Evolutionary conservation across 2,888 invertebrate genomes (phyloP), one percentile per base, ranked within the genome.

Genomic region (Napeogenes sylphis): DNA sequence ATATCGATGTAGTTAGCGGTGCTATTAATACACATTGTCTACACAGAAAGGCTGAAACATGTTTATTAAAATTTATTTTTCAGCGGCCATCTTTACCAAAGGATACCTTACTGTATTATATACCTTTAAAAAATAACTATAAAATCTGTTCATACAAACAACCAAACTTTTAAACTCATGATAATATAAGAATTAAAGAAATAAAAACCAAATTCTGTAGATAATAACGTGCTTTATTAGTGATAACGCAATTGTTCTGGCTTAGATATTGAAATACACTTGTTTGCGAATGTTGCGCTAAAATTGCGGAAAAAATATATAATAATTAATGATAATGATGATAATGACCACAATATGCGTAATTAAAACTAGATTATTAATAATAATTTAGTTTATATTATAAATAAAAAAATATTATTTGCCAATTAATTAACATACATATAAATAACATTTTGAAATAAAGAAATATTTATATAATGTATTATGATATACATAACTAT

Each of bases 331-430:
- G 51, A 30, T 21, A 6, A 30, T 51, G 30, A 30, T 51, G 51
- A 51, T 51, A 51, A 51, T 10, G 12, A 51, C 8, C 6, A 6
- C 21, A 6, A 30, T 10, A 51, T 51, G 51, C 47, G 47, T 47
- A 4, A 51, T 51, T 51, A 47, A 47, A 47, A 51, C 30, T 30
- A 51, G 21, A 14, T 21, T 47, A 47, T 8, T 51, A 51, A 6
- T 51, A 51, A 51, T 30, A 8, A 10, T 3, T 30, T 51, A 30
- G 51, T 51, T 51, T 8, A 42, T 42, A 10, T 30, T 8, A 51
- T 51, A 51, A 30, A 51, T 51, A 51, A 21, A 51, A 51, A 51
- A 51, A 51, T 30, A 51, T 51, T 30, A 51, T 51, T 51, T 30
- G 21, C 21, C 51, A 51, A 51, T 51, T 8, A 51, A 51, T 51